Evolutionary conservation across 2,113 vertebrate species (phyloP), one percentile per base, ranked within the genome.

Genomic region (Dipodomys spectabilis): DNA sequence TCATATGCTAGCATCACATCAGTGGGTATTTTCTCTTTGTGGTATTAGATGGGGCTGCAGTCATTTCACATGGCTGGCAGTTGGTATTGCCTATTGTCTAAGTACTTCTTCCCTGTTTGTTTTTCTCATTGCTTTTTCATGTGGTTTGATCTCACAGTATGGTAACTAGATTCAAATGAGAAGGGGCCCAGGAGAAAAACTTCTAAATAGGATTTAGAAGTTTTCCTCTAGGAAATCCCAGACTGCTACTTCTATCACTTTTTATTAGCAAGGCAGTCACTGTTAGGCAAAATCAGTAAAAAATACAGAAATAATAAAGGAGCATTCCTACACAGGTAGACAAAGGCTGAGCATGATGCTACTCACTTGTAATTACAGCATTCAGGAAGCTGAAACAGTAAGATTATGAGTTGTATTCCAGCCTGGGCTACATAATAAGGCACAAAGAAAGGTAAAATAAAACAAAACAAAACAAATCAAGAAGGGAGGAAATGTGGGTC

Each of bases 181-280:
- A 30, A 28, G 6, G 28, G 5, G 39, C 30, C 25, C 32, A 30
- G 67, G 45, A 82, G 39, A 5, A 12, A 95, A 92, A 81, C 35
- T 64, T 86, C 25, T 72, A 71, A 79, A n/a, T 74, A 22, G n/a
- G 88, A 95, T 18, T 11, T 88, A 88, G 75, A 93, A 57, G 39
- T 5, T 18, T 75, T 81, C 22, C 28, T 88, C 49, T 91, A 89
- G 28, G 62, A 79, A 77, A 57, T 95, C 71, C 35, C 73, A 77
- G 32, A 83, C 88, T 68, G 62, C 45, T 45, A 27, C 27, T 86
- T 91, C 53, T 0, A 77, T 25, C 62, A 57, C n/a, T 45, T 45
- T 81, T 82, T 44, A 92, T 22, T 65, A n/a, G 57, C 45, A 78
- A 93, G 10, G 67, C 25, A 57, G 32, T 82, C n/a, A 85, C 30